Base-by-base conservation (phyloP, 2,113 vertebrate species). In the Microtus richardsoni region DNA sequence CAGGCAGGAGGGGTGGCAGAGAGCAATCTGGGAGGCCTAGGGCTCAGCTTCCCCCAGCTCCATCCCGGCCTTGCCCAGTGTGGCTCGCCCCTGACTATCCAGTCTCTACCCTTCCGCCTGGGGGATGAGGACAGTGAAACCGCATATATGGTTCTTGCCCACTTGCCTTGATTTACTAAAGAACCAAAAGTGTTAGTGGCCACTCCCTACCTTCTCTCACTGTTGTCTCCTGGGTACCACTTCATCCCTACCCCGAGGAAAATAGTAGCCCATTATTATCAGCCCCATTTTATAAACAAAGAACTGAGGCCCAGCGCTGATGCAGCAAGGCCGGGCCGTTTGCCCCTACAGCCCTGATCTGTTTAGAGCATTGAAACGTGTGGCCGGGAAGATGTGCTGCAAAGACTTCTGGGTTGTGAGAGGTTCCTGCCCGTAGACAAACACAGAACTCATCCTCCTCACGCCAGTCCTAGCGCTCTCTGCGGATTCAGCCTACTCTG, bases 21-120 rank as follows among this genome's bases (percentile, higher is more conserved):
- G 54, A 79, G 86, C 94, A 94, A 79, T 68, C 79, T 79, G 74
- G 90, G 74, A 96, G 71, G 90, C 95, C 88, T 39, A n/a, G 17
- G 70, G 68, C 82, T 86, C 64, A 21, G 83, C 73, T 86, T 49
- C 91, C 89, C 26, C 89, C 79, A 91, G 80, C 79, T 84, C 68
- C 8, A 16, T 80, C 33, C 17, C 66, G 36, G 70, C 54, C 82
- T 94, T 22, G 9, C 84, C 47, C 30, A 16, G 52, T 7, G 26
- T 80, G 0, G 0, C 41, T 30, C 0, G 0, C 30, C 39, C 88
- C 83, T 86, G n/a, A 92, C 87, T 92, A 92, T 47, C 49, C 13
- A 0, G 12, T 30, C 77, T 93, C 79, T 54, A 47, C 80, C 80
- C 87, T 19, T 0, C 84, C 17, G 87, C 24, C 44, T 85, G 54